Percentiles rank a stretch among this genome's conserved stretches.
Evolutionary conservation across 2,888 invertebrate species (phyloP).

Genomic region (Operophtera brumata): DNA sequence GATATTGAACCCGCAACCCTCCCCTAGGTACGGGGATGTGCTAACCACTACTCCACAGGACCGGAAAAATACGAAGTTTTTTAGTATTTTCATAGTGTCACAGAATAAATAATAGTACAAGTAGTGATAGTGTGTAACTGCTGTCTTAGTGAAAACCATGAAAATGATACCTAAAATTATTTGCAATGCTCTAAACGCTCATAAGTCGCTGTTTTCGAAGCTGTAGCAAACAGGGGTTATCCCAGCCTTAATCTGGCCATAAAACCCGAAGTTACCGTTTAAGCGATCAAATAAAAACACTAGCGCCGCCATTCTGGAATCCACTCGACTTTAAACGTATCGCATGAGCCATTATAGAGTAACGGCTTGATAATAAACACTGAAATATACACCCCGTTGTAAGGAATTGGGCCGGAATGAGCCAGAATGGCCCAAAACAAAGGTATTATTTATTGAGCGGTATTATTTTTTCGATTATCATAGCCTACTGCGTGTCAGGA

Average conservation of each 20-base stretch:
- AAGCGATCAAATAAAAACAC: constrained; percentile 16
- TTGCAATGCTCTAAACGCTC: not conserved
- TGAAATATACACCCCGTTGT: constrained; percentile 7
- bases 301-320: constrained; percentile 7
- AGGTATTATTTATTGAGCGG: constrained; percentile 28
- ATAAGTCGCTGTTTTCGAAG: not conserved
- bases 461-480: constrained; percentile 27
- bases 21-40: too few species aligned
- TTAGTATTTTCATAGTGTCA: too few species aligned
- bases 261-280: constrained; percentile 10
- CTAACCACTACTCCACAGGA: too few species aligned
- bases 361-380: constrained; percentile 18
- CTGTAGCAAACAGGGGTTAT: not conserved
- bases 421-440: constrained; percentile 9
- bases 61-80: too few species aligned
- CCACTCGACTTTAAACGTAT: constrained; percentile 19
- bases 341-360: constrained; percentile 19
- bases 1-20: too few species aligned
- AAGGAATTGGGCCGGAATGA: not conserved
- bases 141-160: too few species aligned
- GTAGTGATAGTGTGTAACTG: too few species aligned
- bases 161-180: too few species aligned
- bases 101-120: too few species aligned
- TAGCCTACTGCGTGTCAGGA: constrained; percentile 21
- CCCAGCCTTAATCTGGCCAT: constrained; percentile 9